Evolutionary conservation across 2,113 vertebrate genomes (phyloP).

Genomic region (Climacteris rufus): DNA sequence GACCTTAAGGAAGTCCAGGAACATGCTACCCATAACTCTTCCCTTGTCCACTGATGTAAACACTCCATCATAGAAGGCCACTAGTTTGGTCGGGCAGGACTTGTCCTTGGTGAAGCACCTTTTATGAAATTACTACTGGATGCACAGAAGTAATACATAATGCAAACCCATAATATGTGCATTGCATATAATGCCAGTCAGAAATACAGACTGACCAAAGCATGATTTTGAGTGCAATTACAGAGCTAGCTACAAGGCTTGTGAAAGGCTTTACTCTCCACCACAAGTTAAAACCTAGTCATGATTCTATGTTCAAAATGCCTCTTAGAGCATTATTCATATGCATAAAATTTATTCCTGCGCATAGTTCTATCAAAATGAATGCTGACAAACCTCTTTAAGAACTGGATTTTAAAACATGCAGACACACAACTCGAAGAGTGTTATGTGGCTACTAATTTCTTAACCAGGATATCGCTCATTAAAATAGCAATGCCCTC

Average conservation of each 20-base stretch:
- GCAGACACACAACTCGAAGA: not conserved
- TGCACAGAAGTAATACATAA: not conserved
- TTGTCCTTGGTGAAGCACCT: not conserved
- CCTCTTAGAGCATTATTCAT: not conserved
- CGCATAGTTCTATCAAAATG: not conserved
- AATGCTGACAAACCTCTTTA: not conserved
- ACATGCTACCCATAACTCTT: not conserved
- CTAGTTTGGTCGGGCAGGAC: not conserved
- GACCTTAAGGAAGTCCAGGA: not conserved
- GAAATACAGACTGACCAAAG: not conserved
- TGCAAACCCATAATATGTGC: not conserved
- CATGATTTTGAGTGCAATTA: not conserved
- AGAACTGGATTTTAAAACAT: not conserved
- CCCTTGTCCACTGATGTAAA: not conserved
- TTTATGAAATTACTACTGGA: not conserved
- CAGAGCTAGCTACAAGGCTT: not conserved
- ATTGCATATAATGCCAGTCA: not conserved
- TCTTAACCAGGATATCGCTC: not conserved
- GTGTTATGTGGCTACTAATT: not conserved
- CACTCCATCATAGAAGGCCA: not conserved
- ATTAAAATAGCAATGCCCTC: not conserved
- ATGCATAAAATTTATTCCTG: not conserved
- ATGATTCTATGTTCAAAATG: not conserved
- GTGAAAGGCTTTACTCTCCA: not conserved
- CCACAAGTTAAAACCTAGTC: not conserved